phyloP scores from a whole-genome alignment of 2,113 vertebrate species.

The Hippocampus comes region DNA sequence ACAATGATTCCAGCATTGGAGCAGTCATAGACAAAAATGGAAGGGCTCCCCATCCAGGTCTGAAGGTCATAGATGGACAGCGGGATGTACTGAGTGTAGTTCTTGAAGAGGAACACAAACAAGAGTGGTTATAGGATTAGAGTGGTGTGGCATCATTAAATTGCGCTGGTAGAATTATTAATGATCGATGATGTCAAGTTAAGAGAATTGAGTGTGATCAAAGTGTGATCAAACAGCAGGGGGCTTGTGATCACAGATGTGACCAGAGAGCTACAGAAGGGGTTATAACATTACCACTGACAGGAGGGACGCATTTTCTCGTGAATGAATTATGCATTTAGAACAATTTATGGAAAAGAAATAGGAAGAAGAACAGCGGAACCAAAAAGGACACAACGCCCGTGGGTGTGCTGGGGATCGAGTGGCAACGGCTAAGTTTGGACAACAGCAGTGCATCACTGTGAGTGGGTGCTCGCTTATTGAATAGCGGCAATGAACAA shows the following conservation, averaged over 20 bases:
- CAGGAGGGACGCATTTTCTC: background rate
- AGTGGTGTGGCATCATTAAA: conserved; percentile 1
- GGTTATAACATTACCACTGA: conserved; percentile 4
- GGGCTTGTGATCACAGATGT: conserved; percentile 4
- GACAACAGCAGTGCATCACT: conserved; percentile 54
- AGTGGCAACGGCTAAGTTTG: conserved; percentile 8
- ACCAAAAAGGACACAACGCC: conserved; percentile 26
- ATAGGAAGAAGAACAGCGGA: conserved; percentile 1
- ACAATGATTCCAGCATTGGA: conserved; percentile 95
- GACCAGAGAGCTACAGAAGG: background rate
- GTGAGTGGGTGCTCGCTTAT: conserved; percentile 47
- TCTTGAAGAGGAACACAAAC: conserved; percentile 68
- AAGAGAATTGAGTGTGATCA: background rate
- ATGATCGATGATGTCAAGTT: background rate
- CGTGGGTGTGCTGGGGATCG: conserved; percentile 35
- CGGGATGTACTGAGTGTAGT: conserved; percentile 99
- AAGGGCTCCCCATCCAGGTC: conserved; percentile 99
- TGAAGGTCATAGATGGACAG: conserved; percentile 98
- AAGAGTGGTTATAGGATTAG: background rate
- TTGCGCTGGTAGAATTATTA: conserved; percentile 47
- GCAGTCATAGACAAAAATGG: conserved; percentile 98
- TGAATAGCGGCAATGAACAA: conserved; percentile 11
- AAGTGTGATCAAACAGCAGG: background rate
- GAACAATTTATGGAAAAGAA: conserved; percentile 6
- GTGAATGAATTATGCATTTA: conserved; percentile 15